Conservation (phyloP, 2,797 vertebrate genomes). For the Neostethus bicornis region DNA sequence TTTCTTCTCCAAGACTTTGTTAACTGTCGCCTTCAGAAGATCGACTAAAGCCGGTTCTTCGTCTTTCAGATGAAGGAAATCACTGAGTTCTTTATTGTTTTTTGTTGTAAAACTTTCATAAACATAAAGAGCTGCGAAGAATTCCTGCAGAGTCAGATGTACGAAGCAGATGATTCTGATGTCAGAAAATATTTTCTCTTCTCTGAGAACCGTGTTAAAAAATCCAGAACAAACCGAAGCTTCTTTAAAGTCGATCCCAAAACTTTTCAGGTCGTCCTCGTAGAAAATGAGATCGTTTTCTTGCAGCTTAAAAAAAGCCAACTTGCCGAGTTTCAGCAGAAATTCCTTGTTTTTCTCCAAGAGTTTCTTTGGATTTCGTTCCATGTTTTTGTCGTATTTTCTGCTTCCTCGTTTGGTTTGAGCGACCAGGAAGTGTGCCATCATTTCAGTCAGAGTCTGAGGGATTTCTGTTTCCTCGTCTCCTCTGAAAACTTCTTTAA, state of each 20-base stretch:
- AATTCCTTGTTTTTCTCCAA: slow-evolving; percentile 34
- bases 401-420: slow-evolving; percentile 36
- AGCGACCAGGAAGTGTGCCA: slow-evolving; percentile 32
- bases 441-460: slow-evolving; percentile 64
- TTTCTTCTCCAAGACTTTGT: slow-evolving; percentile 48
- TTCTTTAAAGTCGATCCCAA: slow-evolving; percentile 32
- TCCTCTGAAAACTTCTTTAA: slow-evolving; percentile 37
- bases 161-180: slow-evolving; percentile 55
- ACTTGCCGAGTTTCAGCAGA: slow-evolving; percentile 56
- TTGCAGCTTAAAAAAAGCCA: slow-evolving; percentile 57
- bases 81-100: not conserved
- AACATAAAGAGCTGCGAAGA: slow-evolving; percentile 57
- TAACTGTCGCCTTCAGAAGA: slow-evolving; percentile 48
- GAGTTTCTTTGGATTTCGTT: not conserved
- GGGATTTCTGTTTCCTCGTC: not conserved
- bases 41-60: slow-evolving; percentile 25
- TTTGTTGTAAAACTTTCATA: slow-evolving; percentile 47
- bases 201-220: slow-evolving; percentile 17
- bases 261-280: slow-evolving; percentile 48
- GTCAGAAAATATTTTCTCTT: slow-evolving; percentile 28
- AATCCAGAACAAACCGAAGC: slow-evolving; percentile 40
- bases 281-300: slow-evolving; percentile 60
- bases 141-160: slow-evolving; percentile 65
- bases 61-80: slow-evolving; percentile 24
- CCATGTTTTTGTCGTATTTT: slow-evolving; percentile 18